A percentile compares a stretch with the other conserved stretches of the same genome.
These are phyloP conservation scores for Sebastes nivosus DNA, from an alignment of 2,797 vertebrate genomes.

Conservation along the genomic window DNA sequence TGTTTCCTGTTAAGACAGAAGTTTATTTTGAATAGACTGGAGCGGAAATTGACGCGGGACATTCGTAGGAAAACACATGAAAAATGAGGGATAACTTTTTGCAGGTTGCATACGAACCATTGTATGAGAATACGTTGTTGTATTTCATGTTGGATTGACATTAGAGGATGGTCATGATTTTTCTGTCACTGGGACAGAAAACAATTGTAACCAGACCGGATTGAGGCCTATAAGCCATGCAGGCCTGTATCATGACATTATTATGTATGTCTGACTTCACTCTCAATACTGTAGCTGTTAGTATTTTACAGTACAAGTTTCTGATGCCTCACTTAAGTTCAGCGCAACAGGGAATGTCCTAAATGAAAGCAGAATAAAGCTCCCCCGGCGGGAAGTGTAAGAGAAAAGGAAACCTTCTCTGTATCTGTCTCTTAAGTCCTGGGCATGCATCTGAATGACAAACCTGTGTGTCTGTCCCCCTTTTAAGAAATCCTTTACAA, in stretches of 20 bases:
- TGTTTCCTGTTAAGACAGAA: too few relatives aligned
- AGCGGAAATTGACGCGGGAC: too few relatives aligned
- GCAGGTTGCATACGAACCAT: too few relatives aligned
- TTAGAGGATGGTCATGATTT: not conserved
- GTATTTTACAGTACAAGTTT: slow-evolving; percentile 35
- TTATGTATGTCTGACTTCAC: slow-evolving; percentile 13
- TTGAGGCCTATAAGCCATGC: not conserved
- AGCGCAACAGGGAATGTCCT: slow-evolving; percentile 48
- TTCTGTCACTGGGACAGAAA: not conserved
- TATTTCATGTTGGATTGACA: slow-evolving; percentile 31
- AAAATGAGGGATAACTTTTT: too few relatives aligned
- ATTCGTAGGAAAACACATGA: too few relatives aligned
- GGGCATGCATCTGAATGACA: slow-evolving; percentile 83
- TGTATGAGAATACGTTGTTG: too few relatives aligned
- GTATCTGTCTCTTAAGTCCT: slow-evolving; percentile 71
- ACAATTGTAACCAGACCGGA: not conserved
- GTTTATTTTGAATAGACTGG: too few relatives aligned
- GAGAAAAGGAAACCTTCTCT: slow-evolving; percentile 66
- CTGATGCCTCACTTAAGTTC: slow-evolving; percentile 61
- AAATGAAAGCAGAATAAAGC: slow-evolving; percentile 67
- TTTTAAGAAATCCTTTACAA: slow-evolving; percentile 88
- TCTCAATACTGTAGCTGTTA: slow-evolving; percentile 11
- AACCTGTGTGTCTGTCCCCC: slow-evolving; percentile 87
- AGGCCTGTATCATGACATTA: slow-evolving; percentile 2
- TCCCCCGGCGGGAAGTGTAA: slow-evolving; percentile 61